These are phyloP conservation scores for Hofmannophila pseudospretella DNA, from an alignment of 2,888 invertebrate species.

Conservation along the genomic window DNA sequence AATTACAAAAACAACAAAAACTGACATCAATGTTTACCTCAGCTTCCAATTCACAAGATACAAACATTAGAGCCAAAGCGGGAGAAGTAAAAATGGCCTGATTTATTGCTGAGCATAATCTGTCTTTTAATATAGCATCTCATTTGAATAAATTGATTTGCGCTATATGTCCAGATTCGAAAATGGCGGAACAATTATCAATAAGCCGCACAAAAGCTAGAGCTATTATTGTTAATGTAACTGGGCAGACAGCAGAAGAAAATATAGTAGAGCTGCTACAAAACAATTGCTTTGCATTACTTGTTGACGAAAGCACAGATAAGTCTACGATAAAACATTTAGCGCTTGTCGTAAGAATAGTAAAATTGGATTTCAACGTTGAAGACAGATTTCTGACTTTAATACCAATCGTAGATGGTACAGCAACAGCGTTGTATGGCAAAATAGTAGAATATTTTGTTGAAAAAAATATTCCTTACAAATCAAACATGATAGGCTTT, in stretches of 20 bases:
- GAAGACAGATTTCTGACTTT: slow-evolving; percentile 15
- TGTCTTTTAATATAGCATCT: slow-evolving; percentile 20
- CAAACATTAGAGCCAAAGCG: slow-evolving; percentile 2
- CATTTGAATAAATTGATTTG: slow-evolving; percentile 20
- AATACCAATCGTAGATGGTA: slow-evolving; percentile 9
- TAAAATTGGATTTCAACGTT: slow-evolving; percentile 15
- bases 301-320: slow-evolving; percentile 30
- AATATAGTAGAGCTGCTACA: too few species aligned
- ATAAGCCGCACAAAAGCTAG: neutral
- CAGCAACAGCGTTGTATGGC: slow-evolving; percentile 4
- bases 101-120: slow-evolving; percentile 28
- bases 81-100: slow-evolving; percentile 23
- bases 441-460: neutral
- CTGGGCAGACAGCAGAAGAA: slow-evolving; percentile 19
- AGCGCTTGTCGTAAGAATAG: slow-evolving; percentile 22
- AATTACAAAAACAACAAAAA: slow-evolving; percentile 12
- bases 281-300: too few species aligned
- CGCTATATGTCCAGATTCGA: slow-evolving; percentile 23
- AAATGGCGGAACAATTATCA: slow-evolving; percentile 19
- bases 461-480: neutral
- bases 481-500: slow-evolving; percentile 36
- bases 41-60: slow-evolving; percentile 14
- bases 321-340: slow-evolving; percentile 23
- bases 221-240: neutral
- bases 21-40: slow-evolving; percentile 11